Evolutionary conservation across 2,797 vertebrate genomes (phyloP).

Genomic region (Petrocephalus schoutedeni): DNA sequence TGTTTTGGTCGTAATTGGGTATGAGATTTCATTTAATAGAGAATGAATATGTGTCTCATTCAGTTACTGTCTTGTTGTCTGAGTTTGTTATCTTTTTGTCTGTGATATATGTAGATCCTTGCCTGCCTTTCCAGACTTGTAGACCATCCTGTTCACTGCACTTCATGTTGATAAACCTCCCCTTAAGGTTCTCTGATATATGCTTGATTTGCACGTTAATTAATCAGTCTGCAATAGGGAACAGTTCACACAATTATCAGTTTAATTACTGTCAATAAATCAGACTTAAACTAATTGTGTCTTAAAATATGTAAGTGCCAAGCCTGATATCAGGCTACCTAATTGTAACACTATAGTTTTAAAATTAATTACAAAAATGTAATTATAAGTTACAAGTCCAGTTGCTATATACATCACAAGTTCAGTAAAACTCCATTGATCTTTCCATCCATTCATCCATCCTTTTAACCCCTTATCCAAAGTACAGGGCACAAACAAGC

Average conservation of each 20-base stretch:
- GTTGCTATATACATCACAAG: not conserved
- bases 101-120: not conserved
- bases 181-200: not conserved
- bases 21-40: not conserved
- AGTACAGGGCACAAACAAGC: not conserved
- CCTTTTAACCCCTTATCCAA: not conserved
- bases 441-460: not conserved
- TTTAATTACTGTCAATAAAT: constrained; percentile 7
- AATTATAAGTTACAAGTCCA: not conserved
- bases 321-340: not conserved
- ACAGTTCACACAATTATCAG: not conserved
- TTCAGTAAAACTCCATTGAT: not conserved
- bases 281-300: not conserved
- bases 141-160: not conserved
- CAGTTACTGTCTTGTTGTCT: not conserved
- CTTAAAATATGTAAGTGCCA: not conserved
- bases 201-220: not conserved
- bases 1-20: not conserved
- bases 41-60: not conserved
- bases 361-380: not conserved
- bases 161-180: not conserved
- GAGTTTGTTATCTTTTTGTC: not conserved
- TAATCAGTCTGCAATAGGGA: not conserved
- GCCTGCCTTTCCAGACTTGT: not conserved
- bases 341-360: not conserved